phyloP scores from a whole-genome alignment of 2,797 vertebrate genomes.

The Iguana delicatissima region DNA sequence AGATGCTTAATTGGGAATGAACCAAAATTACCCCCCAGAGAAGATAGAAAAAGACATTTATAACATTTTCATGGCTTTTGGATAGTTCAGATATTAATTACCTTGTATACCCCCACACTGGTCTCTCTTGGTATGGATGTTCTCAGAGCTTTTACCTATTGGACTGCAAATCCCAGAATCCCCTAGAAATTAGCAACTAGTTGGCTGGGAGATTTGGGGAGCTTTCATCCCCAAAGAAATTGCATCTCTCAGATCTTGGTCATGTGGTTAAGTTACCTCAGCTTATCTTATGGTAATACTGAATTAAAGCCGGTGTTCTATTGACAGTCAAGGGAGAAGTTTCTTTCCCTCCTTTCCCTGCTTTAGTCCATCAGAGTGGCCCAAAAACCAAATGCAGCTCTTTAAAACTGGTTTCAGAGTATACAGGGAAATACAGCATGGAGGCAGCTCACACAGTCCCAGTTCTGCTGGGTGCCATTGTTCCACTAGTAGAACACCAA shows the following conservation, averaged over 20 bases:
- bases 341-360: not conserved
- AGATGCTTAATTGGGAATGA: not conserved
- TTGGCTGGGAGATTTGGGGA: not conserved
- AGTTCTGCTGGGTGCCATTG: no score
- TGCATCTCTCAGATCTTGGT: not conserved
- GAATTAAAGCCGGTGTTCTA: not conserved
- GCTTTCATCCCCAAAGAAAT: not conserved
- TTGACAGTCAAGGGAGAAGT: not conserved
- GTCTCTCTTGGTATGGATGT: fast-evolving
- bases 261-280: not conserved
- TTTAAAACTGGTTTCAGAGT: not conserved
- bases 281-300: fast-evolving
- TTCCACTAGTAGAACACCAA: no score
- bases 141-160: not conserved
- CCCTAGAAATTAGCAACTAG: no score
- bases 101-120: not conserved
- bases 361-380: not conserved
- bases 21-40: not conserved
- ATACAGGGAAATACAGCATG: no score
- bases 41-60: fast-evolving
- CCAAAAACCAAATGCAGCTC: not conserved
- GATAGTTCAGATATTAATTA: fast-evolving
- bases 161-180: not conserved
- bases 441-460: no score
- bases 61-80: not conserved